Evolutionary conservation across 2,113 vertebrate genomes (phyloP).

Genomic region (Dipodomys merriami): DNA sequence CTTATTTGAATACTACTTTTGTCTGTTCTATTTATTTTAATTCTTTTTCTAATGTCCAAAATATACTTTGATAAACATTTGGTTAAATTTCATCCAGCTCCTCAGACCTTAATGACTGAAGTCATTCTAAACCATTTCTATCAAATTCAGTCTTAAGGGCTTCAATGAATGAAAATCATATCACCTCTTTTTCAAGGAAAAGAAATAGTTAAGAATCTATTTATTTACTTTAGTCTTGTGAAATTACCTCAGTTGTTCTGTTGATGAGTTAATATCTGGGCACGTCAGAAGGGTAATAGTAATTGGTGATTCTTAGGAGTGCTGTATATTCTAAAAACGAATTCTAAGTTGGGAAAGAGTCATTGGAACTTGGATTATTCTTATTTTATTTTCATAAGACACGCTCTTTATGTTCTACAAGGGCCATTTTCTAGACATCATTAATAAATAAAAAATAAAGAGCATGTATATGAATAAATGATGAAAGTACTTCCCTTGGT

Average conservation of each 20-base stretch:
- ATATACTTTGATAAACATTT: not conserved
- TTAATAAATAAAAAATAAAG: slow-evolving; percentile 83
- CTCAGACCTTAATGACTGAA: not conserved
- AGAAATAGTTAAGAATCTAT: not conserved
- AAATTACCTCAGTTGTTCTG: not conserved
- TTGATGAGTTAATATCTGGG: not conserved
- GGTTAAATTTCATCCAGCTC: not conserved
- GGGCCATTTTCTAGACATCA: slow-evolving; percentile 73
- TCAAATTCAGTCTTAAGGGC: not conserved
- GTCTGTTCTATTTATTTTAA: not conserved
- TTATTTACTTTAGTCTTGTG: not conserved
- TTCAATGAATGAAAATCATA: not conserved
- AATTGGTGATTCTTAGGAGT: not conserved
- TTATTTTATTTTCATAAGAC: slow-evolving; percentile 72
- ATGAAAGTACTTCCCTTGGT: slow-evolving; percentile 65
- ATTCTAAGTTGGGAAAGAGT: not conserved
- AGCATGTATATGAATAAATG: slow-evolving; percentile 75
- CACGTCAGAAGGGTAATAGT: not conserved
- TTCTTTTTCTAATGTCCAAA: not conserved
- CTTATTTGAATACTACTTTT: not conserved
- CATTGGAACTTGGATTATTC: not conserved
- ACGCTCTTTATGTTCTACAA: slow-evolving; percentile 35
- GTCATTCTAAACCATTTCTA: not conserved
- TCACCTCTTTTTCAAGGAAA: not conserved
- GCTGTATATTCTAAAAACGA: slow-evolving; percentile 9